Evolutionary conservation across 2,113 vertebrate genomes (phyloP).

Genomic region (Myrmecophaga tridactyla): DNA sequence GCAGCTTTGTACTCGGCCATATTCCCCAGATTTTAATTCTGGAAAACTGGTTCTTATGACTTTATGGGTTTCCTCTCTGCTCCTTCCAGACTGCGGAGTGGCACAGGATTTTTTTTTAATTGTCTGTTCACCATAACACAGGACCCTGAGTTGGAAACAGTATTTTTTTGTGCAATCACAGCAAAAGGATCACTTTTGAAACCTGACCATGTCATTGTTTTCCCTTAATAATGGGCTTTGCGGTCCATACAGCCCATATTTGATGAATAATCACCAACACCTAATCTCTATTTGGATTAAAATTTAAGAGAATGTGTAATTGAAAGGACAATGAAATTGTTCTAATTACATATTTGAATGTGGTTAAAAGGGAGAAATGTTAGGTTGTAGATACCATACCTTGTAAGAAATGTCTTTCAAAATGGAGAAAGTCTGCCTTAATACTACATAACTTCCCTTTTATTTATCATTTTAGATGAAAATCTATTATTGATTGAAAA

Average conservation of each 20-base stretch:
- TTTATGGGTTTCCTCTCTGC: neutral
- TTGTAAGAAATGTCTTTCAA: neutral
- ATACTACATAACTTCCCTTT: neutral
- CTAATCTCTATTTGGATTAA: neutral
- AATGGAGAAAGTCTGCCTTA: neutral
- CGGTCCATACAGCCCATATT: neutral
- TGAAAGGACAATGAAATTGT: slow-evolving; percentile 20
- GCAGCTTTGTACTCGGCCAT: neutral
- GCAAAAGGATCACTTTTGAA: neutral
- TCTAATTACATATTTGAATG: neutral
- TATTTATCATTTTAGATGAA: slow-evolving; percentile 28
- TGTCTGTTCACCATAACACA: neutral
- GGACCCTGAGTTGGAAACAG: slow-evolving; percentile 12
- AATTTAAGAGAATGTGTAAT: neutral
- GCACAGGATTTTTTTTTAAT: neutral
- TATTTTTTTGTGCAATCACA: neutral
- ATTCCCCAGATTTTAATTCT: neutral
- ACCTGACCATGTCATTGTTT: neutral
- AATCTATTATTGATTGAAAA: neutral
- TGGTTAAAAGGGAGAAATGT: too few relatives aligned
- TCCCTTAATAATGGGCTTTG: neutral
- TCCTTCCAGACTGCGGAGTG: neutral
- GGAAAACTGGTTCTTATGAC: neutral
- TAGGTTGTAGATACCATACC: too few relatives aligned
- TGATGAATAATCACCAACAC: neutral